phyloP scores from a whole-genome alignment of 1,140 invertebrate species.

The Pseudomyrmex gracilis region DNA sequence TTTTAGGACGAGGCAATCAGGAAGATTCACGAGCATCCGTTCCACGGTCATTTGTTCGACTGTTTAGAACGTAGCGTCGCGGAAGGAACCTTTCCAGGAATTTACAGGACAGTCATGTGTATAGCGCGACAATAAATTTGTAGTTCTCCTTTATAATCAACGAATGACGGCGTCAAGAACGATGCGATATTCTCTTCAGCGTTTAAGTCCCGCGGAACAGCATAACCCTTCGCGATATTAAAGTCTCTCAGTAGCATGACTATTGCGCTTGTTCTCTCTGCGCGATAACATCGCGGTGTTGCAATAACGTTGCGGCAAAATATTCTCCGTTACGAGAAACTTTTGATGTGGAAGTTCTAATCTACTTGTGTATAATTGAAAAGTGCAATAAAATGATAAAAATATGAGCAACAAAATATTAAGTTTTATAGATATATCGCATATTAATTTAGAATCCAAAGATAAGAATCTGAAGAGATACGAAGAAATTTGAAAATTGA shows the following conservation, averaged over 20 bases:
- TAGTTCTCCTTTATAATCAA: constrained; percentile 45
- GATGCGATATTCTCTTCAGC: not conserved
- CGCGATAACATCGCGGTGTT: not conserved
- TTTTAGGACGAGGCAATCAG: constrained; percentile 64
- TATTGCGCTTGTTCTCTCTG: not conserved
- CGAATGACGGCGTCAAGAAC: constrained; percentile 14
- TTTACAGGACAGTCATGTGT: constrained; percentile 39
- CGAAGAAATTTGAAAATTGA: not conserved
- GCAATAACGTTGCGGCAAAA: too few relatives aligned
- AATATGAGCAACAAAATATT: too few relatives aligned
- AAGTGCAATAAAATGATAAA: too few relatives aligned
- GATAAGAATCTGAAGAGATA: not conserved
- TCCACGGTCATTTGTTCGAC: constrained; percentile 57
- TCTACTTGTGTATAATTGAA: not conserved
- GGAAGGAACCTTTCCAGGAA: not conserved
- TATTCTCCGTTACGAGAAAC: not conserved
- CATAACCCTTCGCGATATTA: not conserved
- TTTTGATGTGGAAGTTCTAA: not conserved
- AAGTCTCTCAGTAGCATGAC: not conserved
- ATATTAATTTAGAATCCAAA: not conserved
- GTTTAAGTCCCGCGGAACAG: constrained; percentile 13
- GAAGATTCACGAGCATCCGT: constrained; percentile 66
- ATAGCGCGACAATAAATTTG: constrained; percentile 46
- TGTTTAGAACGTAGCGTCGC: constrained; percentile 19
- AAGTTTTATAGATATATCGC: too few relatives aligned